These are phyloP conservation scores for Anniella stebbinsi DNA, from an alignment of 2,797 vertebrate species.

Conservation along the genomic window DNA sequence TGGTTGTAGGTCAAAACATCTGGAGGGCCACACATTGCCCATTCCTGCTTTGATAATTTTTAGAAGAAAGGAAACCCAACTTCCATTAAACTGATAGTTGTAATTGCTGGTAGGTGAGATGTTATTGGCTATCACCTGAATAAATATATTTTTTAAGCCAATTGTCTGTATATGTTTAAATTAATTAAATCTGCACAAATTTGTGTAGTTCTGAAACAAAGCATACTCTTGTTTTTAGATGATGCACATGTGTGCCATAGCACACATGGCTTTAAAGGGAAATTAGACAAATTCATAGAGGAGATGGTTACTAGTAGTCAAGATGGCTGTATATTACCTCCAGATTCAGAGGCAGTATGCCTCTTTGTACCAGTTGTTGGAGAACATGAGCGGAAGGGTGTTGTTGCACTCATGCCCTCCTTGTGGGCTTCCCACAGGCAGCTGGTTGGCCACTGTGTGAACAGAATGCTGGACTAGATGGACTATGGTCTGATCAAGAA, in stretches of 20 bases:
- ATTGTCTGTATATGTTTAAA: background rate
- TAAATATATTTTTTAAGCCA: background rate
- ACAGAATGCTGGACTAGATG: too few species aligned
- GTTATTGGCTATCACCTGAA: background rate
- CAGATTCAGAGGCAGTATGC: too few species aligned
- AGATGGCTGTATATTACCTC: too few species aligned
- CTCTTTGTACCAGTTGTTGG: too few species aligned
- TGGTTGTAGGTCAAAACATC: too few species aligned
- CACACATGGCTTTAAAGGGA: background rate
- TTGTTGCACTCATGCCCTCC: too few species aligned
- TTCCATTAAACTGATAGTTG: background rate
- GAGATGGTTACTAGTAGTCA: too few species aligned
- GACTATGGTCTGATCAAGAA: too few species aligned
- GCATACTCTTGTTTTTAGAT: background rate
- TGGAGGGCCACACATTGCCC: too few species aligned
- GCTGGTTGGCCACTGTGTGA: too few species aligned
- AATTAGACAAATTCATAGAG: background rate
- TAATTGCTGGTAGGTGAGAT: background rate
- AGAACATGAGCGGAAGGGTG: too few species aligned
- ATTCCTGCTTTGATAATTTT: background rate
- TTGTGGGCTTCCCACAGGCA: too few species aligned
- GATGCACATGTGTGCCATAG: background rate
- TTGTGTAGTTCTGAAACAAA: background rate
- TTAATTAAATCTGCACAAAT: background rate
- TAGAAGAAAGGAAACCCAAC: background rate